Conservation (phyloP, 1,140 invertebrate species). For the Oryctes rhinoceros region DNA sequence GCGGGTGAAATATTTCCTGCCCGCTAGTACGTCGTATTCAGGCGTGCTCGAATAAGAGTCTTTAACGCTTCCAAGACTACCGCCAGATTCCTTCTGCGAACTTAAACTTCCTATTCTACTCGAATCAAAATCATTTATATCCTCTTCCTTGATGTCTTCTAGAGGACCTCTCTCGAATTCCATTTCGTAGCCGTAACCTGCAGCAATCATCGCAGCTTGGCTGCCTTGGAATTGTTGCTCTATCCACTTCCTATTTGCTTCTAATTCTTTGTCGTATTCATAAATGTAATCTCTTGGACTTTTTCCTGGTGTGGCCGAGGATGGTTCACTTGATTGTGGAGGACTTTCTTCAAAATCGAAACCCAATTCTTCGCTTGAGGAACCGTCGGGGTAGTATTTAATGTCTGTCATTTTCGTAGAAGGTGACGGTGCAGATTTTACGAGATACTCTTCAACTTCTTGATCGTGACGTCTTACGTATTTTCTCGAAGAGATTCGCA, state of each 20-base stretch:
- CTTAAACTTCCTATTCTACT: constrained; percentile 77
- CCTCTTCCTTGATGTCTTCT: constrained; percentile 91
- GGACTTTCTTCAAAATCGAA: constrained; percentile 83
- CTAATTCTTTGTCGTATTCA: constrained; percentile 67
- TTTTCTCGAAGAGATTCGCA: constrained; percentile 70
- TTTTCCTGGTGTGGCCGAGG: constrained; percentile 62
- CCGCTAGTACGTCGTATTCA: constrained; percentile 83
- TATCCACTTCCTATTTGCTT: constrained; percentile 86
- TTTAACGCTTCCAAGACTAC: constrained; percentile 78
- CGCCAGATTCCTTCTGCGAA: constrained; percentile 81
- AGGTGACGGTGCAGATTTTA: constrained; percentile 69
- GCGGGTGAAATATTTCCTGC: constrained; percentile 79
- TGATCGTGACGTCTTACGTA: constrained; percentile 70
- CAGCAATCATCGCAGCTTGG: constrained; percentile 69
- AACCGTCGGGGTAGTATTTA: constrained; percentile 62
- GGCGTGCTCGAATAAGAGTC: constrained; percentile 83
- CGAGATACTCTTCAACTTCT: constrained; percentile 78
- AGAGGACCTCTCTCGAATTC: constrained; percentile 78
- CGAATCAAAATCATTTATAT: constrained; percentile 84
- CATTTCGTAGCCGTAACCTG: constrained; percentile 75
- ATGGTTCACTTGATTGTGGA: constrained; percentile 63
- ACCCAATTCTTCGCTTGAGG: constrained; percentile 70
- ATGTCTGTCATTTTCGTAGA: constrained; percentile 65
- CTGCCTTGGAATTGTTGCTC: constrained; percentile 85
- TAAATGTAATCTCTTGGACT: constrained; percentile 61